A percentile compares a stretch with the other conserved stretches of the same genome.
Conservation (phyloP, 1,140 invertebrate species). For the Drosophila subpulchrella region DNA sequence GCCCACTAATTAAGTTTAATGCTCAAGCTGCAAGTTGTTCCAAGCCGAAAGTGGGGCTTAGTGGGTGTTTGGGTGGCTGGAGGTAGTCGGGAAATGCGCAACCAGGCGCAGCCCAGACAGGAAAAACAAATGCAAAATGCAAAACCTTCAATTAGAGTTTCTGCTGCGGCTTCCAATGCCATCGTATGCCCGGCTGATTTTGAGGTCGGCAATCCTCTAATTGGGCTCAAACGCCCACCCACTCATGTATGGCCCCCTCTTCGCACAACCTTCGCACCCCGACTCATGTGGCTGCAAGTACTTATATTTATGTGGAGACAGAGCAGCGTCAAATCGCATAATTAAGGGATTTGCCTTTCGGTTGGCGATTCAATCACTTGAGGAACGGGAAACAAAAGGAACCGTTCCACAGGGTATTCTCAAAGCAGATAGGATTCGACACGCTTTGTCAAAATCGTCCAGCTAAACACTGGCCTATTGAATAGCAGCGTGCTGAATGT, state of each 20-base stretch:
- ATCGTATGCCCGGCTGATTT: conserved; percentile 68
- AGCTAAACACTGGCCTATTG: too few species aligned
- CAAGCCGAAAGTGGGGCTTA: conserved; percentile 24
- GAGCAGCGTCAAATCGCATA: conserved; percentile 37
- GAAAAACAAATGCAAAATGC: conserved; percentile 69
- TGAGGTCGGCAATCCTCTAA: conserved; percentile 67
- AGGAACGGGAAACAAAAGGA: not conserved
- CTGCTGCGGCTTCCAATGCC: conserved; percentile 60
- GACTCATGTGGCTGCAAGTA: conserved; percentile 2
- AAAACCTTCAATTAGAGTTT: conserved; percentile 76
- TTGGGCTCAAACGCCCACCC: conserved; percentile 43
- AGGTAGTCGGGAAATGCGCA: conserved; percentile 29
- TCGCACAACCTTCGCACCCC: not conserved
- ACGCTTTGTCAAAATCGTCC: too few species aligned
- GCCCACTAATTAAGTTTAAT: conserved; percentile 75
- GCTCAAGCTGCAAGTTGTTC: conserved; percentile 59
- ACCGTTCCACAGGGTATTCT: not conserved
- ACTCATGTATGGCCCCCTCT: not conserved
- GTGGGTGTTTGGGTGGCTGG: not conserved
- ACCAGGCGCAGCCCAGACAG: conserved; percentile 60
- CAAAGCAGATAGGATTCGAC: not conserved
- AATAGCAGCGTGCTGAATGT: too few species aligned
- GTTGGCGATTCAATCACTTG: not conserved
- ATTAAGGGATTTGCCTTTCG: conserved; percentile 29
- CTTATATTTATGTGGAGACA: conserved; percentile 12